Conservation (phyloP, 2,888 invertebrate genomes). For the Aleiodes alternator region DNA sequence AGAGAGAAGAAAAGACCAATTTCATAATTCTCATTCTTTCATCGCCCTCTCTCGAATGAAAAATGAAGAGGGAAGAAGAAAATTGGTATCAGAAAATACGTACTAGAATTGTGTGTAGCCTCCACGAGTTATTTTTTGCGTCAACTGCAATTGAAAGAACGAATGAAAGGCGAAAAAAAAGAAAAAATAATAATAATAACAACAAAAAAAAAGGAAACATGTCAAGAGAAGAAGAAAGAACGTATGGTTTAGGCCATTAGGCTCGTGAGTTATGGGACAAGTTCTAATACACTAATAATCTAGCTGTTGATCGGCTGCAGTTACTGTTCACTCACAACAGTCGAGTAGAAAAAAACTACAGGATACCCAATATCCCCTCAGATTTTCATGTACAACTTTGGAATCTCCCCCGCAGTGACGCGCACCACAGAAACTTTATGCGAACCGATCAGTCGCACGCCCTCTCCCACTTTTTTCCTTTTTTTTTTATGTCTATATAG, state of each 20-base stretch:
- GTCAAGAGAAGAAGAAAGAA: slow-evolving; percentile 40
- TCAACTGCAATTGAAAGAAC: slow-evolving; percentile 69
- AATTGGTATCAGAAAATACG: slow-evolving; percentile 13
- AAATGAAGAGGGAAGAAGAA: background rate
- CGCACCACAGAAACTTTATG: slow-evolving; percentile 65
- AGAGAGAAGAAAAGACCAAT: no score
- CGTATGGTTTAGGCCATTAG: slow-evolving; percentile 68
- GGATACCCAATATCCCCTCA: slow-evolving; percentile 41
- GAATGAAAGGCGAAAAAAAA: slow-evolving; percentile 43
- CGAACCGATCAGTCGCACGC: slow-evolving; percentile 65
- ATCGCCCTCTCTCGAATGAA: background rate
- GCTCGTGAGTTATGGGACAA: slow-evolving; percentile 73
- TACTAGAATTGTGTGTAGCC: slow-evolving; percentile 11
- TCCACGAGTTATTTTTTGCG: slow-evolving; percentile 62
- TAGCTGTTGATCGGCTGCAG: slow-evolving; percentile 68
- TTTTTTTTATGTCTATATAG: no score
- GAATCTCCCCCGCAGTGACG: slow-evolving; percentile 48
- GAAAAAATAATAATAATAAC: slow-evolving; percentile 20
- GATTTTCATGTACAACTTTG: slow-evolving; percentile 20
- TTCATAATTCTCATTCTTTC: no score
- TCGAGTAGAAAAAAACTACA: slow-evolving; percentile 16
- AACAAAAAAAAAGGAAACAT: slow-evolving; percentile 37
- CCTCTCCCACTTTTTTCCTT: slow-evolving; percentile 26
- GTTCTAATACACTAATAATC: slow-evolving; percentile 75
- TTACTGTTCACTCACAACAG: slow-evolving; percentile 5